These are phyloP conservation scores for Orcinus orca DNA, from an alignment of 2,113 vertebrate genomes.

Conservation along the genomic window DNA sequence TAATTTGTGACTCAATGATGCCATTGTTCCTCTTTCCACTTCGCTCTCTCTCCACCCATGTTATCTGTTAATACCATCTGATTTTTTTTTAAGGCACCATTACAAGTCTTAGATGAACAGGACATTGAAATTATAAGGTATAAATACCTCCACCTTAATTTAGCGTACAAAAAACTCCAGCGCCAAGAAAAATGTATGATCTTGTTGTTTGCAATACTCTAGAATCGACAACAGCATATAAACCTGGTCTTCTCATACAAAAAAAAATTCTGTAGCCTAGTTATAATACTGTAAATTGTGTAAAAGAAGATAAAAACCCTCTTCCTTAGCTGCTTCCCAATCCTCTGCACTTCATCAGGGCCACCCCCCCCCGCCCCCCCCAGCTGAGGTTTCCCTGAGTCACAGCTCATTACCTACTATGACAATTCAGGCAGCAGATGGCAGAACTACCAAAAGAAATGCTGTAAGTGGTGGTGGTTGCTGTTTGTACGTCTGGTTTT, in stretches of 20 bases:
- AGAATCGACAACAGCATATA: conserved; percentile 2
- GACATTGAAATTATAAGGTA: conserved; percentile 42
- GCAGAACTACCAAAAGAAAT: background rate
- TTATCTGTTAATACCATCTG: conserved; percentile 36
- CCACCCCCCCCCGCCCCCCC: background rate
- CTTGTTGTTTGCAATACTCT: background rate
- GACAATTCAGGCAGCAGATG: background rate
- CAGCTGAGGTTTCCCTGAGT: background rate
- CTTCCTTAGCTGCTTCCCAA: background rate
- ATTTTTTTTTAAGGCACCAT: conserved; percentile 28
- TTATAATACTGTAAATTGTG: conserved; percentile 19
- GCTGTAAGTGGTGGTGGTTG: background rate
- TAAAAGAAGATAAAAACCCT: background rate
- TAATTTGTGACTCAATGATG: background rate
- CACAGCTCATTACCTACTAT: background rate
- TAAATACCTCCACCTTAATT: conserved; percentile 36
- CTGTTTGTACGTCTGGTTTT: background rate
- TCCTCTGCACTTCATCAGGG: background rate
- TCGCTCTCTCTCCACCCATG: background rate
- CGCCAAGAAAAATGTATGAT: conserved; percentile 34
- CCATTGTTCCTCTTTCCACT: conserved; percentile 40
- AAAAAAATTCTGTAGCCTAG: background rate
- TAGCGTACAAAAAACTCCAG: background rate
- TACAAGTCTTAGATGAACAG: conserved; percentile 3
- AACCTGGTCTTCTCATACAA: background rate